Evolutionary conservation across 2,888 invertebrate genomes (phyloP).

Genomic region (Salticus scenicus): DNA sequence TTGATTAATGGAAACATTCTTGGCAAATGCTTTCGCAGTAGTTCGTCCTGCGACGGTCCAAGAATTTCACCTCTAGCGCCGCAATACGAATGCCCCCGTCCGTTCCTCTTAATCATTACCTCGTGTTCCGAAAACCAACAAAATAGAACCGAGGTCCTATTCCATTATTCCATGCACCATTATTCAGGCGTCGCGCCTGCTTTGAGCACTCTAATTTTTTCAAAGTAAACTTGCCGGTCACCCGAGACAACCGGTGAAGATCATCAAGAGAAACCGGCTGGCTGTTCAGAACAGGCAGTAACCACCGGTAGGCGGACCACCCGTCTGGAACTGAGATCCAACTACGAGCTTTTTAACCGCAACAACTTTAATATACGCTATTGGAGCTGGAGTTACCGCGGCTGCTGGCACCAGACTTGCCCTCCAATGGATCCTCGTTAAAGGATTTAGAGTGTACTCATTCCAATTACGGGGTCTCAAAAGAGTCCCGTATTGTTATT

Average conservation of each 20-base stretch:
- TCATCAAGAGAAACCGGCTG: conserved; percentile 66
- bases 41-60: conserved; percentile 81
- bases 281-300: conserved; percentile 27
- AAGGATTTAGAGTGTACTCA: conserved; percentile 79
- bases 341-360: conserved; percentile 82
- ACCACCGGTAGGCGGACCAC: conserved; percentile 11
- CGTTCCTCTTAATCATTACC: no score
- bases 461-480: conserved; percentile 80
- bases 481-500: no score
- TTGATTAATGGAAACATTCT: conserved; percentile 83
- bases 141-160: conserved; percentile 63
- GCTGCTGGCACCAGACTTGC: conserved; percentile 84
- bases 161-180: conserved; percentile 58
- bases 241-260: conserved; percentile 54
- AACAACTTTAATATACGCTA: conserved; percentile 80
- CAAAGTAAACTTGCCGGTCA: conserved; percentile 54
- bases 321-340: conserved; percentile 77
- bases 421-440: conserved; percentile 82
- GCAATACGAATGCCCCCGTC: conserved; percentile 74
- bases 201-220: conserved; percentile 56
- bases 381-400: conserved; percentile 78
- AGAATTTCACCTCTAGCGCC: conserved; percentile 81
- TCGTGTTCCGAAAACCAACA: conserved; percentile 41
- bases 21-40: conserved; percentile 83
- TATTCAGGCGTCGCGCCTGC: conserved; percentile 53